Evolutionary conservation across 1,140 invertebrate genomes (phyloP).

Genomic region (Lordiphosa clarofinis): DNA sequence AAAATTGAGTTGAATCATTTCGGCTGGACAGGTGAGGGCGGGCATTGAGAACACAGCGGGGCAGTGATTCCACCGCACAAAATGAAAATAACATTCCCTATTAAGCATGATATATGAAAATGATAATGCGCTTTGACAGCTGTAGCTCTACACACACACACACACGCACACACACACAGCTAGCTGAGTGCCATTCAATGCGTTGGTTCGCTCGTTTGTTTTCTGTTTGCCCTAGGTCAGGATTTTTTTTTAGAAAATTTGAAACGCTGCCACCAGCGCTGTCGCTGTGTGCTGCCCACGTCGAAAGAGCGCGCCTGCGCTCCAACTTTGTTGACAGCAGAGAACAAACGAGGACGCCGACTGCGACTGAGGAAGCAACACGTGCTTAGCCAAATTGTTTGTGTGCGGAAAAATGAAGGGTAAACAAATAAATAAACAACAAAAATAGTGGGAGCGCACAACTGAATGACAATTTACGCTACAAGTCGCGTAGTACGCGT

Average conservation of each 20-base stretch:
- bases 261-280: constrained; percentile 24
- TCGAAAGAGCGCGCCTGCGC: constrained; percentile 58
- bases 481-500: constrained; percentile 53
- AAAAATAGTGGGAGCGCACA: constrained; percentile 33
- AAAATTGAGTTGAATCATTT: constrained; percentile 50
- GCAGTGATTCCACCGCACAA: constrained; percentile 15
- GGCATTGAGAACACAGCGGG: constrained; percentile 1
- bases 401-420: constrained; percentile 30
- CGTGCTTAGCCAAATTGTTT: constrained; percentile 42
- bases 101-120: constrained; percentile 66
- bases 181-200: constrained; percentile 40
- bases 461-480: constrained; percentile 65
- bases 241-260: constrained; percentile 48
- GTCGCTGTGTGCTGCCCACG: constrained; percentile 9
- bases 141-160: constrained; percentile 25
- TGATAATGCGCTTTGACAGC: constrained; percentile 65
- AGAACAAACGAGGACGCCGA: constrained; percentile 1
- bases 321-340: constrained; percentile 42
- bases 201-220: constrained; percentile 30
- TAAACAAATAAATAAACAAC: constrained; percentile 64
- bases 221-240: constrained; percentile 63
- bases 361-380: constrained; percentile 44
- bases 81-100: constrained; percentile 38
- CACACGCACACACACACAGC: background rate
- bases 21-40: constrained; percentile 1